Evolutionary conservation across 2,797 vertebrate species (phyloP).

Genomic region (Chanos chanos): DNA sequence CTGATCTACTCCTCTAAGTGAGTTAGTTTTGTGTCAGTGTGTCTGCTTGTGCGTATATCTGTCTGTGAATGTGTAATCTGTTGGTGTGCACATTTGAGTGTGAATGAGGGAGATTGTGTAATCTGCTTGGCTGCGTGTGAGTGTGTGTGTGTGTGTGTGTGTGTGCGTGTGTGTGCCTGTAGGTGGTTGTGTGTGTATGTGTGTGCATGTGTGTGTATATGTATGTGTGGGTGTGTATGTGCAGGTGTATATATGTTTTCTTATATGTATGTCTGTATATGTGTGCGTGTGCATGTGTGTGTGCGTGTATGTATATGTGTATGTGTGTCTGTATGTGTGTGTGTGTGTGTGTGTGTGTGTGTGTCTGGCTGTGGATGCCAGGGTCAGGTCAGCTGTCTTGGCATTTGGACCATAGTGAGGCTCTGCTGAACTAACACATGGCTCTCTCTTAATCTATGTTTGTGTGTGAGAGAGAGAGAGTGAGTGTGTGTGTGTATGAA

Average conservation of each 20-base stretch:
- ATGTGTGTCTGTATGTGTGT: not conserved
- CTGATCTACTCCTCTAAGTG: too few relatives aligned
- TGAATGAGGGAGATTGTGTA: too few relatives aligned
- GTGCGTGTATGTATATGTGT: not conserved
- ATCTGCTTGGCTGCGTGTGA: too few relatives aligned
- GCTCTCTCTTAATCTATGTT: constrained; percentile 51
- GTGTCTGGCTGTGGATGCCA: too few relatives aligned
- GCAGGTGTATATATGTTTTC: not conserved
- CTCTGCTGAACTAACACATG: constrained; percentile 50
- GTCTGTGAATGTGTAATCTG: not conserved
- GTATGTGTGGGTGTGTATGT: not conserved
- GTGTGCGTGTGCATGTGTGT: not conserved
- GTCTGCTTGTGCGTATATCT: not conserved
- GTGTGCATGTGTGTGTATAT: too few relatives aligned
- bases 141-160: not conserved
- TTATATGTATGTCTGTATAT: not conserved
- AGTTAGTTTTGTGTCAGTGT: not conserved
- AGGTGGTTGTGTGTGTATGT: too few relatives aligned
- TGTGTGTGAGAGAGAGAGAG: constrained; percentile 33
- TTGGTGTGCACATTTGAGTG: not conserved
- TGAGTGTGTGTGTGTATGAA: constrained; percentile 30
- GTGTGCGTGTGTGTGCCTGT: not conserved
- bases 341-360: constrained; percentile 2
- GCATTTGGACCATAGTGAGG: constrained; percentile 37
- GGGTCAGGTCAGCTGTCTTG: constrained; percentile 56